Evolutionary conservation across 2,888 invertebrate species (phyloP).

Genomic region (Tigriopus californicus): DNA sequence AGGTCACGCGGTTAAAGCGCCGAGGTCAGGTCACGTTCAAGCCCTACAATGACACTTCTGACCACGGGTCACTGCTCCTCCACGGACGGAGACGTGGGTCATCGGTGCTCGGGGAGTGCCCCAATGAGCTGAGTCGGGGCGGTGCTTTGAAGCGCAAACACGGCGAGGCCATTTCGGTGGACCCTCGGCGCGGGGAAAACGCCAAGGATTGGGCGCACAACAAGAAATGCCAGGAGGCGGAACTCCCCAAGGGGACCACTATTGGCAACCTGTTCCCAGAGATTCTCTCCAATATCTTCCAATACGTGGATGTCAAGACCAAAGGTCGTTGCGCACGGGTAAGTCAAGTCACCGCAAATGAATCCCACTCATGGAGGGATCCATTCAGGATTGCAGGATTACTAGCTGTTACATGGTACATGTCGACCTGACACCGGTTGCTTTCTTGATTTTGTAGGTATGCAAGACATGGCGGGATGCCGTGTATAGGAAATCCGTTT

Average conservation of each 20-base stretch:
- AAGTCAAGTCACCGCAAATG: conserved; percentile 31
- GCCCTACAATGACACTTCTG: conserved; percentile 3
- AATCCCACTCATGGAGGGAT: neutral
- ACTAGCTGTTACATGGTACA: neutral
- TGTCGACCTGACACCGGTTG: too few relatives aligned
- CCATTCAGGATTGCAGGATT: neutral
- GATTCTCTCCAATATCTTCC: conserved; percentile 74
- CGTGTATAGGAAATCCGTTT: conserved; percentile 74
- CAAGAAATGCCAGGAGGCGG: neutral
- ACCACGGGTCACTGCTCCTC: too few relatives aligned
- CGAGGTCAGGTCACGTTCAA: conserved; percentile 5
- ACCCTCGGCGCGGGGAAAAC: neutral
- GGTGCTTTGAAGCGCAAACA: neutral
- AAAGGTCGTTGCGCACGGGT: conserved; percentile 78
- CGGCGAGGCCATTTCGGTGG: neutral
- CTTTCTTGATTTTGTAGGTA: conserved; percentile 22
- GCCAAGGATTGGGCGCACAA: neutral
- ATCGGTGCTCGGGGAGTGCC: too few relatives aligned
- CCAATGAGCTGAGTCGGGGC: neutral
- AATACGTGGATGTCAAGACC: conserved; percentile 66
- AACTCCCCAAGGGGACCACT: neutral
- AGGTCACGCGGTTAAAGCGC: neutral
- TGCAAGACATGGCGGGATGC: conserved; percentile 67
- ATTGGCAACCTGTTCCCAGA: conserved; percentile 53
- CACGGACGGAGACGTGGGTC: too few relatives aligned